Percentiles rank a stretch among this genome's conserved stretches.
Conservation (phyloP, 2,888 invertebrate species). For the Colletes collaris region DNA sequence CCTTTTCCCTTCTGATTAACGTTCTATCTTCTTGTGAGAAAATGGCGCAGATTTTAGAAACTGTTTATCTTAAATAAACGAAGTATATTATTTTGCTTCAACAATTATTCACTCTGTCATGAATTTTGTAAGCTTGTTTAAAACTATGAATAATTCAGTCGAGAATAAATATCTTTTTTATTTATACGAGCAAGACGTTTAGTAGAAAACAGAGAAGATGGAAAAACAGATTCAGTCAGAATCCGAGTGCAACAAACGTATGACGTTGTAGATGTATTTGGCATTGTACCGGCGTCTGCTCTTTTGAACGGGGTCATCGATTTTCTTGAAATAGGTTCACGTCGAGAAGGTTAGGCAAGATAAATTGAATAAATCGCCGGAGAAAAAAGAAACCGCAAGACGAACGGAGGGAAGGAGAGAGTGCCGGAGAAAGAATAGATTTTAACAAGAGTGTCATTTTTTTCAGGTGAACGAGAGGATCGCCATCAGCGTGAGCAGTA, state of each 20-base stretch:
- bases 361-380: conserved; percentile 54
- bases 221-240: conserved; percentile 27
- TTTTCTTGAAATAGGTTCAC: conserved; percentile 69
- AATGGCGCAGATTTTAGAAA: not conserved
- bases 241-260: conserved; percentile 44
- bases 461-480: conserved; percentile 81
- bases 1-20: conserved; percentile 33
- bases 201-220: not conserved
- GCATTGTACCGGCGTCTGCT: conserved; percentile 56
- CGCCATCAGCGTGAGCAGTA: conserved; percentile 81
- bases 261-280: conserved; percentile 57
- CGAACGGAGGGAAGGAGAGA: conserved; percentile 2
- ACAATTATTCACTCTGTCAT: too few species aligned
- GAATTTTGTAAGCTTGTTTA: too few species aligned
- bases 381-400: conserved; percentile 9
- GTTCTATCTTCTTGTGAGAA: conserved; percentile 31
- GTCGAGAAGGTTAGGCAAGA: conserved; percentile 56
- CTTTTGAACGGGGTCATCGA: conserved; percentile 70
- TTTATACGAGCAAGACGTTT: not conserved
- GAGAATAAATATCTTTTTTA: too few species aligned
- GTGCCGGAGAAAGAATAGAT: conserved; percentile 17
- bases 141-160: too few species aligned
- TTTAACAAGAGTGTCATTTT: conserved; percentile 36
- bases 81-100: too few species aligned
- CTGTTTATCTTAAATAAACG: too few species aligned